Evolutionary conservation across 2,797 vertebrate genomes (phyloP).

Genomic region (Fringilla coelebs): DNA sequence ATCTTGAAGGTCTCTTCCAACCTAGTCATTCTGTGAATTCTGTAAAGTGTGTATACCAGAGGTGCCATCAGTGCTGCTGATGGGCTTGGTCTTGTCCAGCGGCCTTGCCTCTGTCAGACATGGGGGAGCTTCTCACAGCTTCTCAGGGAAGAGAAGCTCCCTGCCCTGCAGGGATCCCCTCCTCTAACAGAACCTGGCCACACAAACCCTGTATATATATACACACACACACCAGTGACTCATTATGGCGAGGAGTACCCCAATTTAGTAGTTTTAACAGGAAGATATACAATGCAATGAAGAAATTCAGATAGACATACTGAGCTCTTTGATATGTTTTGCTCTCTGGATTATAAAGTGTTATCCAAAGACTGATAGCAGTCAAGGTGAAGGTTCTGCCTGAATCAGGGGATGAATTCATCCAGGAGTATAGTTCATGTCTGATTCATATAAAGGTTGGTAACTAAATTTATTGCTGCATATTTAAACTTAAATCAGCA

Average conservation of each 20-base stretch:
- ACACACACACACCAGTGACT: neutral
- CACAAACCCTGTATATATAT: neutral
- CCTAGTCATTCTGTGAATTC: neutral
- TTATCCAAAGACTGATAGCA: neutral
- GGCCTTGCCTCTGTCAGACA: neutral
- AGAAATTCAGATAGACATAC: neutral
- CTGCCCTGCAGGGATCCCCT: neutral
- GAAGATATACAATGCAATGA: neutral
- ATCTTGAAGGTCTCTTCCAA: neutral
- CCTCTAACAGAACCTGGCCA: neutral
- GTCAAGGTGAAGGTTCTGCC: neutral
- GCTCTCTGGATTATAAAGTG: neutral
- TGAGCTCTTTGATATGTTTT: neutral
- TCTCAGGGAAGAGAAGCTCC: neutral
- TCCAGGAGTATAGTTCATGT: neutral
- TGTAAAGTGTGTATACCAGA: neutral
- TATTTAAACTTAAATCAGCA: neutral
- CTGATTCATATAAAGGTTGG: neutral
- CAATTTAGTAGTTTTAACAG: neutral
- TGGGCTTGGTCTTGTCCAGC: neutral
- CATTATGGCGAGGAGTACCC: neutral
- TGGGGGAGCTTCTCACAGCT: neutral
- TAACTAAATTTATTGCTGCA: neutral
- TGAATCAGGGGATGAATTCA: neutral
- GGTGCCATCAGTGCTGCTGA: neutral